A percentile compares a stretch with the other conserved stretches of the same genome.
phyloP scores from a whole-genome alignment of 2,888 invertebrate species.

The Aromia moschata region DNA sequence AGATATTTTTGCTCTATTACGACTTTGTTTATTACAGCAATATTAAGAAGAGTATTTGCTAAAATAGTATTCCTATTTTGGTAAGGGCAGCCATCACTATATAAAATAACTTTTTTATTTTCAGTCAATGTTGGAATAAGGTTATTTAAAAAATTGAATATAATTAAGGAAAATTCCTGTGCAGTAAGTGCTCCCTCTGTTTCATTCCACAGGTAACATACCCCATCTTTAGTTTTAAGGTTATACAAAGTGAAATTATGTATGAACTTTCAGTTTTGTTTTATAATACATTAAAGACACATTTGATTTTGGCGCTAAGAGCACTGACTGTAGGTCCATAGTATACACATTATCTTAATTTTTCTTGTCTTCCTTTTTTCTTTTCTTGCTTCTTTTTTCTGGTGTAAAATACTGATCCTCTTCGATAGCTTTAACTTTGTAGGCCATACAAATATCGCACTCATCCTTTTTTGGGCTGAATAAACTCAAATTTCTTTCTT shows the following conservation, averaged over 20 bases:
- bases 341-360: neutral
- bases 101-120: neutral
- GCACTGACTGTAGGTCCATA: neutral
- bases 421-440: neutral
- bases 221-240: slow-evolving; percentile 26
- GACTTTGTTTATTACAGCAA: slow-evolving; percentile 33
- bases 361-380: neutral
- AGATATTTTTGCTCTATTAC: slow-evolving; percentile 49
- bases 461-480: slow-evolving; percentile 6
- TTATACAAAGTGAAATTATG: slow-evolving; percentile 34
- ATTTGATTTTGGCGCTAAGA: neutral
- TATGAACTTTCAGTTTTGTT: slow-evolving; percentile 26
- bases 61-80: slow-evolving; percentile 35
- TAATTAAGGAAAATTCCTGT: slow-evolving; percentile 25
- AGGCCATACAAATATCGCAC: slow-evolving; percentile 7
- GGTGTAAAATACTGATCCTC: neutral
- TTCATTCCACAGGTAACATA: slow-evolving; percentile 37
- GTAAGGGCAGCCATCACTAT: neutral
- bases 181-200: slow-evolving; percentile 27
- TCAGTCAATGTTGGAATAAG: neutral
- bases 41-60: slow-evolving; percentile 46
- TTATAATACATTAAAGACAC: slow-evolving; percentile 30
- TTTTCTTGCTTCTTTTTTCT: slow-evolving; percentile 9
- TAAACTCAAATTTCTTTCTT: neutral
- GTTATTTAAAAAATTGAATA: neutral